Evolutionary conservation across 1,140 invertebrate species (phyloP), one percentile per base, ranked within the genome.

Genomic region (Bombus huntii): DNA sequence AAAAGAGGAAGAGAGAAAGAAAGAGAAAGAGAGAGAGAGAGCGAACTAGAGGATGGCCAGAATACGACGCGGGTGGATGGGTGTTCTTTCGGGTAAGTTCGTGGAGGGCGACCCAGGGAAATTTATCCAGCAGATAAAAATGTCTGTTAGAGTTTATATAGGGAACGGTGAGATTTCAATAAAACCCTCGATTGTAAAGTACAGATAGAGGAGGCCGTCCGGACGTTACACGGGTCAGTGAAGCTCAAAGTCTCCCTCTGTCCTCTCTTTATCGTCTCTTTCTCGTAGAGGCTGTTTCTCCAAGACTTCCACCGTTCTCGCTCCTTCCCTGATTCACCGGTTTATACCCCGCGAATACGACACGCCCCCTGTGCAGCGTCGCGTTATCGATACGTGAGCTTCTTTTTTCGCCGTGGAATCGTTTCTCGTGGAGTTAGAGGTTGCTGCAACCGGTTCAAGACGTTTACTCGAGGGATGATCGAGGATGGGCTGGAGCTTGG

Each of bases 91-190:
- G 68, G 83, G 66, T 42, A 65, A 71, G 44, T 44, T 80, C 37
- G 39, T 65, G 73, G 71, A 78, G 81, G 39, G 57, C 83, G 71
- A 87, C 83, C 85, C 72, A 75, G 86, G 89, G 91, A 89, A 94
- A 94, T 94, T 94, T 94, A 94, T 94, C 93, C 89, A 88, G 86
- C 86, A 85, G 92, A 94, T 94, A 94, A 94, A 94, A 94, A 93
- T 93, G 92, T 94, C 93, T 92, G 88, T 92, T 92, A 87, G 93
- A 94, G 93, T 94, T 93, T 94, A 94, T 94, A 93, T 91, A 93
- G 90, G 87, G 77, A 84, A 39, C 90, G 82, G 89, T 77, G 91
- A 93, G 91, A 94, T 94, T 93, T 94, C 93, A 94, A 94, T 94
- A 93, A 94, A 94, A 94, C 85, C 92, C 82, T 88, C 88, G 92